phyloP scores from a whole-genome alignment of 37 sponge, comb jelly and placozoan species.

The Cladorhizidae sp. region DNA sequence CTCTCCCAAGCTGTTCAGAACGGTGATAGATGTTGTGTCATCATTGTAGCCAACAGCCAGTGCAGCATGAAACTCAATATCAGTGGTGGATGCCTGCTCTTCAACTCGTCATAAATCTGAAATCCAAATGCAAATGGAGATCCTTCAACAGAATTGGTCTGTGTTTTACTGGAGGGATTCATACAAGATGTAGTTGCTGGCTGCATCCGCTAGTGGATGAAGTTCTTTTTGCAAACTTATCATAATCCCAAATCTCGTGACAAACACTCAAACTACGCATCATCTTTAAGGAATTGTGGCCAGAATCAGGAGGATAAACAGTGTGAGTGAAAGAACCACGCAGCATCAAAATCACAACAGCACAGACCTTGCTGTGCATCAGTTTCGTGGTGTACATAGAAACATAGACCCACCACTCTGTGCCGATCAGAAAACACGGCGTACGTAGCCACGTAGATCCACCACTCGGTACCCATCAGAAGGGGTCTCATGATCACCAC shows the following conservation, averaged over 20 bases:
- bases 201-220: neutral
- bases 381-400: neutral
- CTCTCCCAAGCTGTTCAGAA: too few species aligned
- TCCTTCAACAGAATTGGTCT: neutral
- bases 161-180: neutral
- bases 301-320: neutral
- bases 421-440: neutral
- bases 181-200: conserved; percentile 4
- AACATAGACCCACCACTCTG: neutral
- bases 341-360: neutral
- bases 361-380: too few species aligned
- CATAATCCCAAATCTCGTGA: neutral
- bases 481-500: neutral
- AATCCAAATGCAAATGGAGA: conserved; percentile 6
- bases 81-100: too few species aligned
- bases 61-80: too few species aligned
- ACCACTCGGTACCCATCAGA: neutral
- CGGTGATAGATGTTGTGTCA: too few species aligned
- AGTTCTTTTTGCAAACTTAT: neutral
- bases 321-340: neutral
- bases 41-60: too few species aligned
- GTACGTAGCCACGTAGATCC: neutral
- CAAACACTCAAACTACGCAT: conserved; percentile 3
- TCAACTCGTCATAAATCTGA: neutral
- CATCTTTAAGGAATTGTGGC: conserved; percentile 5